Percentiles rank a stretch among this genome's conserved stretches.
These are phyloP conservation scores for Pseudorhiza aurosa DNA, from an alignment of 30 jellyfish, hydroid and myxozoan genomes.

Conservation along the genomic window DNA sequence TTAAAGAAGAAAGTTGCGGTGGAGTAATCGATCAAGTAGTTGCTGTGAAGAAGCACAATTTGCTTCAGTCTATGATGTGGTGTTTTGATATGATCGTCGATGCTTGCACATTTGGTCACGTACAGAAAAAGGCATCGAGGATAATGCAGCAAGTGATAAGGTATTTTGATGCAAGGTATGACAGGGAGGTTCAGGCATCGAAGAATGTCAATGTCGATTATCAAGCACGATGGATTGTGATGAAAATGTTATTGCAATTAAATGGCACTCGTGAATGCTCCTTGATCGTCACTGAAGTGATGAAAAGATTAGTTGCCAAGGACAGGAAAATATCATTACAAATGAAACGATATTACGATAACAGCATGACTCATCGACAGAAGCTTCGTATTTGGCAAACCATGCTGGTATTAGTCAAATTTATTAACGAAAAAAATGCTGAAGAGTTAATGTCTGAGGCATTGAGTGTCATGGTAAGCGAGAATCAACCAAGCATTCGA, in stretches of 20 bases:
- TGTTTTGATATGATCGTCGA: conserved; percentile 53
- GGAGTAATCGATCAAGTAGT: not conserved
- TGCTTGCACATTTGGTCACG: conserved; percentile 83
- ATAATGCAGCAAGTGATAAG: conserved; percentile 38
- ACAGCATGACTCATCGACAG: conserved; percentile 86
- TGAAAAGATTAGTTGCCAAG: conserved; percentile 36
- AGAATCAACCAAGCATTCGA: conserved; percentile 92
- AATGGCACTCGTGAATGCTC: not conserved
- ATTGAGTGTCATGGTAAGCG: conserved; percentile 34
- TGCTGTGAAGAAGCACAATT: not conserved
- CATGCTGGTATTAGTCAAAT: conserved; percentile 58
- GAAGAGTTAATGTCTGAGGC: conserved; percentile 12
- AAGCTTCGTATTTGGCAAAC: conserved; percentile 90
- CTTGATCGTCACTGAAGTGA: conserved; percentile 13
- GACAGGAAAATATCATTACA: conserved; percentile 49
- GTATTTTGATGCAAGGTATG: conserved; percentile 25
- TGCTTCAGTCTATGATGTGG: not conserved
- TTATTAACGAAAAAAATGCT: conserved; percentile 20
- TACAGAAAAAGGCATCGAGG: conserved; percentile 58
- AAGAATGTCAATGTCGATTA: conserved; percentile 60
- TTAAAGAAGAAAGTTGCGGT: not conserved
- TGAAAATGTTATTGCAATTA: conserved; percentile 24
- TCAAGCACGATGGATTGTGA: conserved; percentile 54
- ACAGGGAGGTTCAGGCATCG: not conserved
- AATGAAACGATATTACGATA: conserved; percentile 66